phyloP scores from a whole-genome alignment of 2,113 vertebrate species.

The Hypomesus transpacificus region DNA sequence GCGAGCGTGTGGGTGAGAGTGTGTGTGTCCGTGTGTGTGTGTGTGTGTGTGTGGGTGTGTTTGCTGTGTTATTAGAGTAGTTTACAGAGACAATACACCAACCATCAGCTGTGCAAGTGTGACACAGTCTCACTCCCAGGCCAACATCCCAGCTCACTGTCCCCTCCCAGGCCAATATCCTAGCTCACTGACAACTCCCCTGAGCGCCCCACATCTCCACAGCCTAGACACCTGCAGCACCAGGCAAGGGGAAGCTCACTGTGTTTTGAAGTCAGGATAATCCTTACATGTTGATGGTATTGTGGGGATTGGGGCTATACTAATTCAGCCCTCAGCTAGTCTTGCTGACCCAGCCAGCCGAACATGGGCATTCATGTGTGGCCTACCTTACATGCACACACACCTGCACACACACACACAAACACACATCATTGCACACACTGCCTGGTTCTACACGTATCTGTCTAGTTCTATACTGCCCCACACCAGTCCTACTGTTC shows the following conservation, averaged over 20 bases:
- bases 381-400: too few relatives aligned
- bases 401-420: too few relatives aligned
- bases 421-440: too few relatives aligned
- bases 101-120: background rate
- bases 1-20: background rate
- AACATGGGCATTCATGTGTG: too few relatives aligned
- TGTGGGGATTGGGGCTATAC: background rate
- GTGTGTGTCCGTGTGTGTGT: background rate
- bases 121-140: too few relatives aligned
- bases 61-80: background rate
- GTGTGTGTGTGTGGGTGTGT: background rate
- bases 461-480: too few relatives aligned
- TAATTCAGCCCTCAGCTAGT: background rate
- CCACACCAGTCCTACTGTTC: too few relatives aligned
- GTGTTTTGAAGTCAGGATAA: constrained; percentile 1
- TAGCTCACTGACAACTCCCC: background rate
- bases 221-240: background rate
- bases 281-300: background rate
- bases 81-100: background rate
- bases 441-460: too few relatives aligned
- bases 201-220: background rate
- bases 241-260: background rate
- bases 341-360: too few relatives aligned
- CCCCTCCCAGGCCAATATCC: too few relatives aligned
- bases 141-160: too few relatives aligned